Evolutionary conservation across 1,140 invertebrate genomes (phyloP), one percentile per base, ranked within the genome.

Genomic region (Pogonomyrmex barbatus): DNA sequence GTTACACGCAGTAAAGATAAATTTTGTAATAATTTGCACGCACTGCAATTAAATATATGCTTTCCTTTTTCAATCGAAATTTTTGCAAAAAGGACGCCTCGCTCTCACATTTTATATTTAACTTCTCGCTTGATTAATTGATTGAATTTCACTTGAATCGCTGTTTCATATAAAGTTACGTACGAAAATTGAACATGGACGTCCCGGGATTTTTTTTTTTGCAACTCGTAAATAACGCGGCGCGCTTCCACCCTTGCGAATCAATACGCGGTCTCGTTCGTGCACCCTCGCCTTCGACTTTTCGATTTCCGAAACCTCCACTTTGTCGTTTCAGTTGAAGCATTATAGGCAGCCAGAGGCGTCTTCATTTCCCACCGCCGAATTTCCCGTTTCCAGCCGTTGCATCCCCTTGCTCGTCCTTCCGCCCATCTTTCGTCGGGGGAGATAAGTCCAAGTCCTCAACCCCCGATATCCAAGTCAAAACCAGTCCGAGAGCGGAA

Each of bases 331-430:
- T 90, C 89, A 17, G n/a, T n/a, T 86, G 87, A 82, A 77, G 89
- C 87, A 82, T 91, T 89, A 91, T 92, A 83, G 77, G 50, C 88
- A 90, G 87, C 90, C 90, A 58, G 63, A 90, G 91, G 88, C 90
- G 92, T 92, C 91, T 89, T 91, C 89, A 91, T 91, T 91, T 91
- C 85, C 88, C 79, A 83, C 62, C 58, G 14, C 47, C 87, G 63
- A 87, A 92, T 92, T 90, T 91, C 90, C 88, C 88, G 89, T 90
- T 92, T 91, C 73, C 90, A 84, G 75, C 70, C 52, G 50, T 62
- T 67, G 33, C 65, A 62, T 8, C 24, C 36, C 9, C 12, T 45
- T 45, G n/a, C 47, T 54, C 47, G n/a, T 36, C 2, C 6, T 36
- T 54, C 8, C 30, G 2, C 24, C 50, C 45, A 45, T 56, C 33